Evolutionary conservation across 2,113 vertebrate species (phyloP), one percentile per base, ranked within the genome.

Genomic region (Tapirus terrestris): DNA sequence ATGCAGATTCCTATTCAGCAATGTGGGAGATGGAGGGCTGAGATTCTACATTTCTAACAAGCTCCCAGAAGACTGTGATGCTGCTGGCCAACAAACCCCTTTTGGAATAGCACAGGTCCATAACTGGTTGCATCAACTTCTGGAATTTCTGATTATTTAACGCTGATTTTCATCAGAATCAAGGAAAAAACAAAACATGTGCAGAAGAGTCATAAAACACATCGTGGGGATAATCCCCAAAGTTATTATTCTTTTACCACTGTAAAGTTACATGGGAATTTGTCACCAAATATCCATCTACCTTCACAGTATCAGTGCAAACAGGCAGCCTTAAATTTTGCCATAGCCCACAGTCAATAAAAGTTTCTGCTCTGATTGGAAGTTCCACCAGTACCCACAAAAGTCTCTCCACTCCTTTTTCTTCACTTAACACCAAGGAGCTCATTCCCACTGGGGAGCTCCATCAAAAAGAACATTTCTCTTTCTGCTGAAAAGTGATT

Each of bases 391-490:
- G 68, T 61, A 48, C 21, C 10, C 60, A 68, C 60, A 85, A 31
- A 60, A 89, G 43, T 60, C 6, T 51, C 65, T 91, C 67, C 18
- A 17, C 21, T 51, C 73, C 36, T 65, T 36, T 68, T 2, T 61
- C 48, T 75, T 67, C 65, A 17, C 43, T 93, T 72, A 58, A 67
- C 86, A 56, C 77, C 31, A 31, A 43, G 73, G 51, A 93, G 45
- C 63, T 77, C 53, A 29, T 61, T 97, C 86, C 20, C 85, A 45
- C 27, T 13, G 45, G 43, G 7, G 56, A 1, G 21, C 12, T 48
- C 21, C 75, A 48, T 77, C 2, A 1, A 82, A 89, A 91, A 96
- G 89, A 89, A 73, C 23, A 82, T 82, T 91, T 93, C n/a, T 81
- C 58, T 94, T 58, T 93, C 61, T 84, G 73, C 67, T 91, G 56